These are phyloP conservation scores for Eurystomus gularis DNA, from an alignment of 2,113 vertebrate species.

Conservation along the genomic window DNA sequence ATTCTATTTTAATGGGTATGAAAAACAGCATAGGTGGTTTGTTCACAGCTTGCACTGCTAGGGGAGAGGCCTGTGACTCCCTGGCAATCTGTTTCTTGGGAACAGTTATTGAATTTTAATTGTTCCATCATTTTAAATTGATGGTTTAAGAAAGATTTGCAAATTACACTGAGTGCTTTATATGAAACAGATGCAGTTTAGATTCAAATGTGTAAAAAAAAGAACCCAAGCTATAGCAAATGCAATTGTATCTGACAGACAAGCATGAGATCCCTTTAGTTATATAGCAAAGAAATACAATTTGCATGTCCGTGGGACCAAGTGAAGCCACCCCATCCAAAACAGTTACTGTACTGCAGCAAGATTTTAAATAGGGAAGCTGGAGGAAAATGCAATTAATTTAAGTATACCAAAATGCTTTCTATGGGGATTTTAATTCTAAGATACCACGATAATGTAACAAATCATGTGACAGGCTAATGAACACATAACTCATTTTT, in stretches of 20 bases:
- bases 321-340: not conserved
- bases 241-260: not conserved
- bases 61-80: not conserved
- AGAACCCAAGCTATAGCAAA: not conserved
- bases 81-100: not conserved
- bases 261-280: not conserved
- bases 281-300: conserved; percentile 2
- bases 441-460: not conserved
- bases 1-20: conserved; percentile 34
- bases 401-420: not conserved
- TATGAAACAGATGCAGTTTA: not conserved
- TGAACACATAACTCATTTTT: not conserved
- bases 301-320: not conserved
- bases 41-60: not conserved
- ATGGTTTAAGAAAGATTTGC: not conserved
- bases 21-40: not conserved
- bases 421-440: not conserved
- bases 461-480: not conserved
- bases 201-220: conserved; percentile 19
- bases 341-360: not conserved
- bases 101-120: not conserved
- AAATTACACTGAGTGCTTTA: not conserved
- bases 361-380: not conserved
- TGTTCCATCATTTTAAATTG: not conserved
- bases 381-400: not conserved